These are phyloP conservation scores for Plecotus auritus DNA, from an alignment of 2,113 vertebrate genomes.

Conservation along the genomic window DNA sequence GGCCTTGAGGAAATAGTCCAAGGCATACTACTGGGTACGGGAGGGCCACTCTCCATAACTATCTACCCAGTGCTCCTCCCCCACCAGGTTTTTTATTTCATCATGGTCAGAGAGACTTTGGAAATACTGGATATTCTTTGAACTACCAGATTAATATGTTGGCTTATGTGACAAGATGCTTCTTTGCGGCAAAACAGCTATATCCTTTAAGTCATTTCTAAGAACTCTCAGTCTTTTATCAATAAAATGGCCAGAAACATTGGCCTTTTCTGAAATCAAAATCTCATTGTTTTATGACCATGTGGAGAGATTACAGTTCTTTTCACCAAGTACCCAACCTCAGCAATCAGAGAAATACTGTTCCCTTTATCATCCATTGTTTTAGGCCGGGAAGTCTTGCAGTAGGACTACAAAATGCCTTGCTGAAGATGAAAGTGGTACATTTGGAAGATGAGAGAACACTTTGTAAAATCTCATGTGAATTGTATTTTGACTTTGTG, in stretches of 20 bases:
- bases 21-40: neutral
- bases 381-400: neutral
- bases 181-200: neutral
- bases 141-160: slow-evolving; percentile 22
- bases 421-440: slow-evolving; percentile 7
- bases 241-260: neutral
- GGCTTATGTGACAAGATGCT: neutral
- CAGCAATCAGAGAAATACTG: neutral
- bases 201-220: neutral
- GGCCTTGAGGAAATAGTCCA: neutral
- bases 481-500: slow-evolving; percentile 43
- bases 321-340: neutral
- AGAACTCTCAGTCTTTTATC: slow-evolving; percentile 27
- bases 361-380: neutral
- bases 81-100: neutral
- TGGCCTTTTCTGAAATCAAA: neutral
- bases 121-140: slow-evolving; percentile 33
- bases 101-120: slow-evolving; percentile 49
- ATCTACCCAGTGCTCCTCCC: neutral
- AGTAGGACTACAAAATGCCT: neutral
- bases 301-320: neutral
- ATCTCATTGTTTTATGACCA: neutral
- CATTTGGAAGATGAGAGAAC: neutral
- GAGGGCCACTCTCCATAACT: neutral
- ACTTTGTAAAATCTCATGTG: slow-evolving; percentile 31